phyloP scores from a whole-genome alignment of 2,113 vertebrate species.

The Takifugu flavidus region DNA sequence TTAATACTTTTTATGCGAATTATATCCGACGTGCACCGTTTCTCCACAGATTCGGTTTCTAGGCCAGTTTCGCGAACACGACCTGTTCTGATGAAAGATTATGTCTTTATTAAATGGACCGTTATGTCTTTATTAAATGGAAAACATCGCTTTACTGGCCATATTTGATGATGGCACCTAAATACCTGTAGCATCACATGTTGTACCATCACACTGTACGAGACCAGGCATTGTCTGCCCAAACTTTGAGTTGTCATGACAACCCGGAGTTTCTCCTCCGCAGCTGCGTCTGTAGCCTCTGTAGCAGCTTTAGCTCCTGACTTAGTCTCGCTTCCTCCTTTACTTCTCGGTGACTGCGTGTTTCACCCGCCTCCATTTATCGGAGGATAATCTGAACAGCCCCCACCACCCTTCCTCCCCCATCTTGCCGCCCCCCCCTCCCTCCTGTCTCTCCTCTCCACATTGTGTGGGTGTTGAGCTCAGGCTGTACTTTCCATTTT shows the following conservation, averaged over 20 bases:
- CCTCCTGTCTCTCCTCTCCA: conserved; percentile 22
- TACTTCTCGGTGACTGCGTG: not conserved
- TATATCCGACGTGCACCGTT: too few species aligned
- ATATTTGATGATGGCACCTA: too few species aligned
- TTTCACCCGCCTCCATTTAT: not conserved
- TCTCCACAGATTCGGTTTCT: too few species aligned
- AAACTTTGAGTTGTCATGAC: conserved; percentile 55
- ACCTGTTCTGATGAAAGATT: too few species aligned
- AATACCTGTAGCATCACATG: too few species aligned
- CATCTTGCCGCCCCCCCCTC: not conserved
- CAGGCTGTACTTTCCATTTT: conserved; percentile 75
- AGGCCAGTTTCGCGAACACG: too few species aligned
- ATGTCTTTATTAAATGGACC: too few species aligned
- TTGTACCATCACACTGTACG: too few species aligned
- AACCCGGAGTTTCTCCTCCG: conserved; percentile 55
- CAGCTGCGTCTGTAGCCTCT: conserved; percentile 21
- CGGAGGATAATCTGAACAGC: not conserved
- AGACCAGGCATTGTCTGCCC: too few species aligned
- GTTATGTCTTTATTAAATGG: too few species aligned
- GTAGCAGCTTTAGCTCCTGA: conserved; percentile 9
- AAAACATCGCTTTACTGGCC: too few species aligned
- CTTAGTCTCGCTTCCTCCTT: conserved; percentile 3
- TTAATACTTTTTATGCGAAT: too few species aligned
- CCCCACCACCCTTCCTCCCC: conserved; percentile 13
- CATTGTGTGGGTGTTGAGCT: conserved; percentile 70